Conservation (phyloP, 2,113 vertebrate genomes). For the Parotia lawesii region DNA sequence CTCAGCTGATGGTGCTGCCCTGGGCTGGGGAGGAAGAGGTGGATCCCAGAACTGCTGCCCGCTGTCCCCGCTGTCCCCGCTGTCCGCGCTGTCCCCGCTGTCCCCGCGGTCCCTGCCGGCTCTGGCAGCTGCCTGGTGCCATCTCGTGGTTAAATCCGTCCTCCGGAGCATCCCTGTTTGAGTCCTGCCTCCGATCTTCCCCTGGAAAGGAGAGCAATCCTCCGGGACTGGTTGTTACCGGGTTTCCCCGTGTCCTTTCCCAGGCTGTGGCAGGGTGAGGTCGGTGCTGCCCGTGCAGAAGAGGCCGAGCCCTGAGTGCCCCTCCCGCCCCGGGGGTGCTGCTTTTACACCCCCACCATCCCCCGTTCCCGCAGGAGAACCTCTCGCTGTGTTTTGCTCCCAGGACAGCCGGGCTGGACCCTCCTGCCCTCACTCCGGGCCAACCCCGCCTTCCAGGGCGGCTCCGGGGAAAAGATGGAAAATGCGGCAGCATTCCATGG, state of each 20-base stretch:
- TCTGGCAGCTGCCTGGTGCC: constrained; percentile 27
- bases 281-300: not conserved
- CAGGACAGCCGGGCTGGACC: constrained; percentile 69
- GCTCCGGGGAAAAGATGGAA: constrained; percentile 76
- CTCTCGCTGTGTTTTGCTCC: constrained; percentile 69
- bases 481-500: constrained; percentile 73
- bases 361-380: constrained; percentile 46
- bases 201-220: accelerated
- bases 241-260: not conserved
- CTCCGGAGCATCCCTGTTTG: not conserved
- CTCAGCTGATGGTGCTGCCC: not conserved
- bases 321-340: accelerated
- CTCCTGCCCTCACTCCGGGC: constrained; percentile 84
- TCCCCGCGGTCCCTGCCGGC: not conserved
- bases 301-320: accelerated
- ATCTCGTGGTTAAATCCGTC: not conserved
- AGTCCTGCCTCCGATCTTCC: not conserved
- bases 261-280: accelerated
- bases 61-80: accelerated
- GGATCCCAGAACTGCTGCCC: not conserved
- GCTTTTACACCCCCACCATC: accelerated
- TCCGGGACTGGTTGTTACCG: accelerated
- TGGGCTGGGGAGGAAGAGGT: not conserved
- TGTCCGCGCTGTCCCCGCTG: not conserved
- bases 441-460: constrained; percentile 78